Evolutionary conservation across 2,888 invertebrate genomes (phyloP), one percentile per base, ranked within the genome.

Genomic region (Rhagium mordax): DNA sequence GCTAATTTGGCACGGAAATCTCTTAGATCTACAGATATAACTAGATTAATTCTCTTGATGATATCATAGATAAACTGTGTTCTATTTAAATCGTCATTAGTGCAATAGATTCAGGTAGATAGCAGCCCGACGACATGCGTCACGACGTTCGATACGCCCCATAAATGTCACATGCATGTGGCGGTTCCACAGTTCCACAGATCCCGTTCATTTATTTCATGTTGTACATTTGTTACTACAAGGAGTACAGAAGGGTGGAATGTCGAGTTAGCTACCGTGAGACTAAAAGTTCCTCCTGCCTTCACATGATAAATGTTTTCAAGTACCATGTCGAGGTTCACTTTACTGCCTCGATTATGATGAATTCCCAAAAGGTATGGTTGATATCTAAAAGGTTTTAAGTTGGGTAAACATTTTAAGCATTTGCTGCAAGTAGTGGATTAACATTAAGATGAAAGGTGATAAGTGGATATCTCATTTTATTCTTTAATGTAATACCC

Each of bases 91-190:
- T 85, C 84, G 83, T 86, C 86, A 87, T 87, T 87, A 87, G 86
- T 78, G 82, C 81, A 61, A 73, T 55, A 83, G 81, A 83, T 86
- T 79, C 85, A 86, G 86, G 86, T 86, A 86, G 86, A 85, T 86
- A 84, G 82, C 74, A 75, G 76, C 79, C 79, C 84, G 85, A 86
- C 86, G 87, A 86, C 84, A 85, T 85, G 87, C 87, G 86, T 86
- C 86, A 85, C 84, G 86, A 84, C 85, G 86, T 81, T 74, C 86
- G 87, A 84, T 83, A 85, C 86, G 87, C 81, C 85, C 83, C 87
- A 87, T 87, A 86, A 85, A 85, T 82, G 83, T 84, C 85, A 86
- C 84, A 85, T 85, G 86, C 84, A 85, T 85, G 86, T 82, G 85
- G 83, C 84, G 84, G 84, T 83, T 78, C 81, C 78, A n/a, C 47